Conservation (phyloP, 2,797 vertebrate genomes). For the Oreonectes daqikongensis region DNA sequence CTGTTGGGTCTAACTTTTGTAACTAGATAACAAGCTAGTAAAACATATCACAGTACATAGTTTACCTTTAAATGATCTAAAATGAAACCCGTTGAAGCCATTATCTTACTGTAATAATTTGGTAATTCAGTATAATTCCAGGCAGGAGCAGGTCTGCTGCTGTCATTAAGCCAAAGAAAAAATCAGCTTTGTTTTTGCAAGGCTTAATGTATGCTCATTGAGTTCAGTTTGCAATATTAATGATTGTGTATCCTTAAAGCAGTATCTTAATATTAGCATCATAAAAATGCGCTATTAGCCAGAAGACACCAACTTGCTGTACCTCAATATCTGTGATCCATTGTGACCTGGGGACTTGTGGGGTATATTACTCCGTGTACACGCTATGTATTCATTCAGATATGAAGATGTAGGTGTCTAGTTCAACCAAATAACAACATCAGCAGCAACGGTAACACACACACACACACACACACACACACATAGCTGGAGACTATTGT, state of each 20-base stretch:
- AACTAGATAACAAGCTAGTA: too few species aligned
- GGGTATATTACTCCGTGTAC: neutral
- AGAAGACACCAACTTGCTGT: too few species aligned
- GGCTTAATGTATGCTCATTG: neutral
- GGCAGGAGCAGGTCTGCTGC: neutral
- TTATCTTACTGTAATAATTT: slow-evolving; percentile 18
- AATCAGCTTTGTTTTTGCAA: neutral
- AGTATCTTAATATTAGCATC: too few species aligned
- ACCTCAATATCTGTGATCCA: too few species aligned
- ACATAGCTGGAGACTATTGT: neutral
- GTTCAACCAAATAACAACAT: neutral
- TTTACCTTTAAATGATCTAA: neutral
- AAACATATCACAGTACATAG: neutral
- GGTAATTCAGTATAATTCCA: neutral
- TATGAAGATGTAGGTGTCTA: neutral
- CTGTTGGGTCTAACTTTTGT: neutral
- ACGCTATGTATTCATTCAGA: neutral
- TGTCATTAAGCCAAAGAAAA: neutral
- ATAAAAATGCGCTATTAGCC: too few species aligned
- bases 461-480: slow-evolving; percentile 15
- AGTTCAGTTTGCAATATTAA: neutral
- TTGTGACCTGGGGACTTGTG: too few species aligned
- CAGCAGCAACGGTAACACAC: neutral
- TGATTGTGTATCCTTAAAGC: too few species aligned
- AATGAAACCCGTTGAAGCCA: neutral